phyloP scores from a whole-genome alignment of 92 coral and sea anemone species.

The Zoanthus sociatus region DNA sequence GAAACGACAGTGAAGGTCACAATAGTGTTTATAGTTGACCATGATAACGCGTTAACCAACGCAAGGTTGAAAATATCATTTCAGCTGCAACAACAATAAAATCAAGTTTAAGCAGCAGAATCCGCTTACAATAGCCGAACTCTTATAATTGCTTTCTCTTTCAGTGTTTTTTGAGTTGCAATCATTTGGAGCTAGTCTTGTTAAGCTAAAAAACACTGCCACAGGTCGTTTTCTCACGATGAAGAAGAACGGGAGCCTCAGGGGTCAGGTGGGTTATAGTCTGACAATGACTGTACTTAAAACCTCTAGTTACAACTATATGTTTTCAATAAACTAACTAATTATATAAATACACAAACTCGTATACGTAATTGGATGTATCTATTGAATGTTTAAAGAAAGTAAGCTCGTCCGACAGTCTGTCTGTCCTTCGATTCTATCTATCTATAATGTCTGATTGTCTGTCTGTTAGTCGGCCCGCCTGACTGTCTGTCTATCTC shows the following conservation, averaged over 20 bases:
- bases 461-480: too few species aligned
- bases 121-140: neutral
- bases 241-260: conserved; percentile 84
- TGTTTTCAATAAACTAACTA: too few species aligned
- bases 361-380: too few species aligned
- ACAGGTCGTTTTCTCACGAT: conserved; percentile 88
- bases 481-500: too few species aligned
- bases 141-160: conserved; percentile 6
- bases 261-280: conserved; percentile 74
- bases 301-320: too few species aligned
- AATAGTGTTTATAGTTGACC: neutral
- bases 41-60: neutral
- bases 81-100: neutral
- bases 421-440: too few species aligned
- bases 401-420: too few species aligned
- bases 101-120: neutral
- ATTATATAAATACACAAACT: too few species aligned
- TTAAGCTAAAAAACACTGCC: conserved; percentile 76
- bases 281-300: too few species aligned
- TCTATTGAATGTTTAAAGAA: too few species aligned
- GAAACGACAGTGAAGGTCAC: neutral
- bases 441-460: too few species aligned
- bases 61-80: neutral
- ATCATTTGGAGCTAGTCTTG: conserved; percentile 95
- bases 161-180: conserved; percentile 91